A percentile compares a stretch with the other conserved stretches of the same genome.
Conservation (phyloP, 2,113 vertebrate species). For the Columbina picui region DNA sequence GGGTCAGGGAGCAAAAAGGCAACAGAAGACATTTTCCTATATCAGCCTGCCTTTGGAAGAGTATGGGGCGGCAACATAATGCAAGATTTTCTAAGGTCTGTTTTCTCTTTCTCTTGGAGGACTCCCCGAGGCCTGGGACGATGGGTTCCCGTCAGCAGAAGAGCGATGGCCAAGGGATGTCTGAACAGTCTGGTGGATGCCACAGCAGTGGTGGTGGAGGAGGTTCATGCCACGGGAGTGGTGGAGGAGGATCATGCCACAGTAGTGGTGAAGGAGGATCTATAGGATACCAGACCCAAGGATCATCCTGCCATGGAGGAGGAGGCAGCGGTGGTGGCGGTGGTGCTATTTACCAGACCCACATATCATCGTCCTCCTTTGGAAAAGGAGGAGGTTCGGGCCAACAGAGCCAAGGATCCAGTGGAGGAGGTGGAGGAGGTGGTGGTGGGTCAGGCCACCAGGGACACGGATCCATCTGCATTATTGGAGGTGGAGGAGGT, state of each 20-base stretch:
- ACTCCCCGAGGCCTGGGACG: neutral
- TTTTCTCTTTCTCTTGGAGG: neutral
- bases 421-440: neutral
- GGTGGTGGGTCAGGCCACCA: no score
- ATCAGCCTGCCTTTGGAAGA: neutral
- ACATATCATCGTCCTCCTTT: neutral
- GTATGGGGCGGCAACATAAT: no score
- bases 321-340: neutral
- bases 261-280: constrained; percentile 15
- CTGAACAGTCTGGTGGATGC: constrained; percentile 36
- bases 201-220: neutral
- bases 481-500: no score
- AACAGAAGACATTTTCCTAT: neutral
- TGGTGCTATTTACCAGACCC: constrained; percentile 26
- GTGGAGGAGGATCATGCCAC: constrained; percentile 28
- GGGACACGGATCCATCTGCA: no score
- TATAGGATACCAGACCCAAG: constrained; percentile 19
- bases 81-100: neutral
- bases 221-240: neutral
- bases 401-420: constrained; percentile 6
- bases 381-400: constrained; percentile 19
- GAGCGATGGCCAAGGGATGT: neutral
- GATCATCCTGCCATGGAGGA: neutral
- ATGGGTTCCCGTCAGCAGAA: constrained; percentile 68
- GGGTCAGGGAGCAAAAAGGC: neutral